A percentile compares a stretch with the other conserved stretches of the same genome.
Evolutionary conservation across 2,797 vertebrate species (phyloP).

Genomic region (Pangasius djambal): DNA sequence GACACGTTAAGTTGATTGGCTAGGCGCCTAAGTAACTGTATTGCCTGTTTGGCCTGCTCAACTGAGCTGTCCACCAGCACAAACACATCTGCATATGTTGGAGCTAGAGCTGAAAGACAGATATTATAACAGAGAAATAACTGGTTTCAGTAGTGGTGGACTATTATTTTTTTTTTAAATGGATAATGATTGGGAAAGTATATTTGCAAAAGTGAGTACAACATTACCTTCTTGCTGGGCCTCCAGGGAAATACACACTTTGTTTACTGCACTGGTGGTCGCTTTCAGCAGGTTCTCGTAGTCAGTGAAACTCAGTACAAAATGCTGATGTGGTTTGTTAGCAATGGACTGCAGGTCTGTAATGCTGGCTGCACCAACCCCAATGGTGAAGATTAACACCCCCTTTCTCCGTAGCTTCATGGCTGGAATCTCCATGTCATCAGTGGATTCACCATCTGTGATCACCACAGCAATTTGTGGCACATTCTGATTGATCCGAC

Average conservation of each 20-base stretch:
- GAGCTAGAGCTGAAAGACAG: too few relatives aligned
- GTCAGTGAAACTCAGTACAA: conserved; percentile 66
- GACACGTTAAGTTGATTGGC: too few relatives aligned
- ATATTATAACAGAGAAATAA: too few relatives aligned
- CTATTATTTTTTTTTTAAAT: neutral
- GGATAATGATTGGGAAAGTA: neutral
- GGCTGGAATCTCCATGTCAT: conserved; percentile 65
- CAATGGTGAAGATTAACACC: conserved; percentile 77
- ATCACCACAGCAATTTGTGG: conserved; percentile 81
- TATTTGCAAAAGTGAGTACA: neutral
- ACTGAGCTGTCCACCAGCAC: too few relatives aligned
- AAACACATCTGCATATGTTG: too few relatives aligned
- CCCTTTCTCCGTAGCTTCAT: conserved; percentile 69
- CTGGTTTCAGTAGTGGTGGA: too few relatives aligned
- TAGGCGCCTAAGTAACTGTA: too few relatives aligned
- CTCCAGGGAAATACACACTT: conserved; percentile 72
- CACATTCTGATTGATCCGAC: conserved; percentile 66
- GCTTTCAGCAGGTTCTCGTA: conserved; percentile 71
- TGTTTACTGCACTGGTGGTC: conserved; percentile 65
- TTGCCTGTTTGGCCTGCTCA: too few relatives aligned
- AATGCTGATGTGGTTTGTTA: conserved; percentile 74
- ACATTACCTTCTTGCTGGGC: conserved; percentile 72
- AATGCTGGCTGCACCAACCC: conserved; percentile 68
- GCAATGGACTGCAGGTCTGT: conserved; percentile 71
- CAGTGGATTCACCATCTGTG: conserved; percentile 76